These are phyloP conservation scores for Byasa hedistus DNA, from an alignment of 2,888 invertebrate genomes.

Conservation along the genomic window DNA sequence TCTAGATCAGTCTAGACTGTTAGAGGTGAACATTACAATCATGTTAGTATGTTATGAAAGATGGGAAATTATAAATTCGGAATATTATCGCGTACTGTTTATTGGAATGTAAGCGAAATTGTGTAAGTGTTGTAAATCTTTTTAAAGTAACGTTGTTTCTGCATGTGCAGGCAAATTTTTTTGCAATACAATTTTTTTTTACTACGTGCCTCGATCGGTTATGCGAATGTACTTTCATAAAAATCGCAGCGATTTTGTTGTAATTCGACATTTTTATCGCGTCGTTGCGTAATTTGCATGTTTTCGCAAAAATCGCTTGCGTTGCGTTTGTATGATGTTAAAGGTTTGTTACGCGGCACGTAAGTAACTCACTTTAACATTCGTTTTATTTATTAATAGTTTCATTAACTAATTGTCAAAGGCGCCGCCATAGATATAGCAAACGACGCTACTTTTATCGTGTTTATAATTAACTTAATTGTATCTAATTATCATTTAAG, in stretches of 20 bases:
- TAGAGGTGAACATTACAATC: too few relatives aligned
- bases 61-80: too few relatives aligned
- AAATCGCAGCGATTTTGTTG: conserved; percentile 24
- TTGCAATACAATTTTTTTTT: conserved; percentile 21
- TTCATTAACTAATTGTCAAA: conserved; percentile 42
- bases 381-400: conserved; percentile 16
- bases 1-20: not conserved
- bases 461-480: conserved; percentile 14
- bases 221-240: conserved; percentile 29
- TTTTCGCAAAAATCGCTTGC: conserved; percentile 29
- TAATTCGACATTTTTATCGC: conserved; percentile 29
- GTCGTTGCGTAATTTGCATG: conserved; percentile 28
- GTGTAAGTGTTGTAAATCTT: conserved; percentile 16
- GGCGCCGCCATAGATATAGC: conserved; percentile 38
- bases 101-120: conserved; percentile 28
- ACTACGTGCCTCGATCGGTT: conserved; percentile 25
- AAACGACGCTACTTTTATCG: conserved; percentile 35
- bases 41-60: too few relatives aligned
- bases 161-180: conserved; percentile 1
- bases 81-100: not conserved
- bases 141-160: conserved; percentile 7
- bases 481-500: not conserved
- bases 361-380: conserved; percentile 4
- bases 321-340: conserved; percentile 6
- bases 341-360: conserved; percentile 21